phyloP scores from a whole-genome alignment of 2,888 invertebrate genomes.

The Sepioteuthis lessoniana region DNA sequence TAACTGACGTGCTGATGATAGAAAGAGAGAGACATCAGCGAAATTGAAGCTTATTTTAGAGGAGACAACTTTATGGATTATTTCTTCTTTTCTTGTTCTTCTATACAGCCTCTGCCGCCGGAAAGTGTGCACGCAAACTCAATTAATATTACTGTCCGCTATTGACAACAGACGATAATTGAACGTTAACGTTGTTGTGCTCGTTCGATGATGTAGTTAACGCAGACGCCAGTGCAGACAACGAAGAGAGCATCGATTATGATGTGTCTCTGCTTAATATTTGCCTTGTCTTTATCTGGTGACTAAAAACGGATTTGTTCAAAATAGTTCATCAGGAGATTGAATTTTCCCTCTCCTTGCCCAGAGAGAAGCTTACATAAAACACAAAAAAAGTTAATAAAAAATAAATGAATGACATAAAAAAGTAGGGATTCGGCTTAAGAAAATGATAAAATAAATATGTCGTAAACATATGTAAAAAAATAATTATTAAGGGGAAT shows the following conservation, averaged over 20 bases:
- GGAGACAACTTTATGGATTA: not conserved
- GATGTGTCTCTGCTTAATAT: not conserved
- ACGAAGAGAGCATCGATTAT: not conserved
- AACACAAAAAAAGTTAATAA: no score
- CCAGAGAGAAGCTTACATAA: no score
- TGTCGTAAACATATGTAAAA: no score
- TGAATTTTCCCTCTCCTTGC: not conserved
- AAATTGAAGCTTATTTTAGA: slow-evolving; percentile 12
- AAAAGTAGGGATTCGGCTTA: no score
- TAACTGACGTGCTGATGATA: not conserved
- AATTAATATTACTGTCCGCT: slow-evolving; percentile 13
- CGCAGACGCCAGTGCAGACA: not conserved
- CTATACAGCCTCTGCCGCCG: not conserved
- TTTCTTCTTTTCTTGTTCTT: not conserved
- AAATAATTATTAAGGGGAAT: no score
- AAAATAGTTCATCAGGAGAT: not conserved
- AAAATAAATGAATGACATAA: no score
- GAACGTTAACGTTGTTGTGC: slow-evolving; percentile 33
- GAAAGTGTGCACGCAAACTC: slow-evolving; percentile 6
- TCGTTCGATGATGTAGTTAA: not conserved
- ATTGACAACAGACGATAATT: not conserved
- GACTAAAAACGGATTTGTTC: not conserved
- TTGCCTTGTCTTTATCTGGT: not conserved
- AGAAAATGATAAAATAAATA: no score
- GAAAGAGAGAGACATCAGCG: not conserved